Base-by-base conservation (phyloP, 2,888 invertebrate genomes). In the Pristionchus entomophagus region DNA sequence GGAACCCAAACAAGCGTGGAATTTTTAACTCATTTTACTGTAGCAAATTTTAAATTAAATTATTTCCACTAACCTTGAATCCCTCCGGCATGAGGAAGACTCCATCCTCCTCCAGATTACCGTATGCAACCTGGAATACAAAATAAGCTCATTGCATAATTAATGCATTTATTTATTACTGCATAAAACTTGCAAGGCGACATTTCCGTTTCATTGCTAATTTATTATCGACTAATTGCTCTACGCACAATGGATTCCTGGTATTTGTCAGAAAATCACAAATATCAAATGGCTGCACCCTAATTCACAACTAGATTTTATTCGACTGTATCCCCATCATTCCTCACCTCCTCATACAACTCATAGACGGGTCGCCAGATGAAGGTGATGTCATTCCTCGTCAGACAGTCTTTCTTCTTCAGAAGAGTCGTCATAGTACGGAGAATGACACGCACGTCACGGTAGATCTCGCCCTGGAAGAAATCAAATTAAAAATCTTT, bases 321-420 rank as follows among this genome's bases (percentile, higher is more conserved):
- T n/a, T n/a, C n/a, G n/a, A n/a, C n/a, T n/a, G n/a, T n/a, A n/a
- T 59, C n/a, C n/a, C 8, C 10, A 56, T n/a, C 22, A 8, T n/a
- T n/a, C 0, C 78, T 29, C 51, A 94, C 90, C 84, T 90, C 90
- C 8, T 94, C 93, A 85, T 94, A 92, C 69, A 97, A 94, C 12
- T 96, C 95, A 93, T 96, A 97, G 14, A 98, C 94, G 19, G 97
- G 97, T 90, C 96, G 95, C 98, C 98, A 98, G 84, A 96, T 96
- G 87, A 98, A 94, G 87, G 95, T 95, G 86, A 98, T 93, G 88
- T 98, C 97, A 87, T 96, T 95, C 53, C 96, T 96, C 4, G 96
- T 95, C 89, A 97, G 94, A 88, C 97, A 94, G 92, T 96, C 95
- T 90, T 95, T 95, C 94, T 97, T 97, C 97, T 96, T 96, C 89